Evolutionary conservation across 2,888 invertebrate genomes (phyloP).

Genomic region (Automeris io): DNA sequence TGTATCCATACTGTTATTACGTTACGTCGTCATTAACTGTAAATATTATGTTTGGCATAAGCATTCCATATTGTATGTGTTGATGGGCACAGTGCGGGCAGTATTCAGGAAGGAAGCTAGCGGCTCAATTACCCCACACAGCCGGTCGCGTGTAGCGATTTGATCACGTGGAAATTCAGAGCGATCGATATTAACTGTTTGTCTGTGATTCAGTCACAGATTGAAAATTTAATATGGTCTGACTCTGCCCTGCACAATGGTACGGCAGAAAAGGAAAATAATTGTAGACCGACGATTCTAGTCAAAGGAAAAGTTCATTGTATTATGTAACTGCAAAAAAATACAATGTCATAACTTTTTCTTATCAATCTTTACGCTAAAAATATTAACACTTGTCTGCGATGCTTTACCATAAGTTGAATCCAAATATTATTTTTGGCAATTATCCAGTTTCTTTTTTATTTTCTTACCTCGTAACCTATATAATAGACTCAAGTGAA

Average conservation of each 20-base stretch:
- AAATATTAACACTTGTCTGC: too few relatives aligned
- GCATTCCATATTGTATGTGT: constrained; percentile 1
- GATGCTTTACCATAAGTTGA: too few relatives aligned
- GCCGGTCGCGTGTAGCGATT: constrained; percentile 38
- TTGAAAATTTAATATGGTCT: constrained; percentile 26
- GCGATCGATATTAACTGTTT: constrained; percentile 42
- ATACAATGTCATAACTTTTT: too few relatives aligned
- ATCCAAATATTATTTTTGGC: too few relatives aligned
- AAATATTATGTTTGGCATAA: background rate
- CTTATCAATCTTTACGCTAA: too few relatives aligned
- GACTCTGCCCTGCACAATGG: constrained; percentile 7
- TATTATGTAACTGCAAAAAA: too few relatives aligned
- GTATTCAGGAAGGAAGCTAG: constrained; percentile 62
- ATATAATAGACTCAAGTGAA: too few relatives aligned
- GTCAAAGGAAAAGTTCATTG: background rate
- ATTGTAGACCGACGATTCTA: background rate
- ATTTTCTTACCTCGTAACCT: too few relatives aligned
- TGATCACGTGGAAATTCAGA: constrained; percentile 44
- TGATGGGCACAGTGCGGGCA: constrained; percentile 15
- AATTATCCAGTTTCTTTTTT: too few relatives aligned
- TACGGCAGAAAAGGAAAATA: background rate
- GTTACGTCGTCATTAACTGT: too few relatives aligned
- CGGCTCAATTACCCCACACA: constrained; percentile 57
- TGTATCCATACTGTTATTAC: too few relatives aligned
- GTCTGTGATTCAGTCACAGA: constrained; percentile 22